Conservation (phyloP, 2,113 vertebrate genomes). For the Equus przewalskii region DNA sequence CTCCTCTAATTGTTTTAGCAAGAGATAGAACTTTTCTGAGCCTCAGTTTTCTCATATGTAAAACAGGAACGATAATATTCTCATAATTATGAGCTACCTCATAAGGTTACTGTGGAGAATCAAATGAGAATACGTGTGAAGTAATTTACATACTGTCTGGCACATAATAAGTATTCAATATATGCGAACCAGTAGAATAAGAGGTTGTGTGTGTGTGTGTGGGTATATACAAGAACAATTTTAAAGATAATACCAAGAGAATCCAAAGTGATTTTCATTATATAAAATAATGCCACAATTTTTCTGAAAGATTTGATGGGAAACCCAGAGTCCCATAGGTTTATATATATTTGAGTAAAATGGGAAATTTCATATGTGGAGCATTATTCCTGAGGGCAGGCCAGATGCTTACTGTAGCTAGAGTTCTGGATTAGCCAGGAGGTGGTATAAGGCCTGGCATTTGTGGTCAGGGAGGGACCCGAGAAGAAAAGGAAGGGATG, state of each 20-base stretch:
- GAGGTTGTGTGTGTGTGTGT: background rate
- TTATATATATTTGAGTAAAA: background rate
- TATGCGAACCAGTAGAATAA: slow-evolving; percentile 15
- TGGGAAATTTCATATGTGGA: background rate
- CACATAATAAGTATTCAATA: background rate
- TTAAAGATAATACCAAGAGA: background rate
- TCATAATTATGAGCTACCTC: background rate
- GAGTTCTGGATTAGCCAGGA: background rate
- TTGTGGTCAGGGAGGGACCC: background rate
- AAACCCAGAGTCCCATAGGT: background rate
- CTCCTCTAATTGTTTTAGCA: slow-evolving; percentile 4
- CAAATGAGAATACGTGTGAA: slow-evolving; percentile 34
- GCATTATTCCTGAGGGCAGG: background rate
- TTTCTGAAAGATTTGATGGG: background rate
- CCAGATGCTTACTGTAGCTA: background rate
- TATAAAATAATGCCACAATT: background rate
- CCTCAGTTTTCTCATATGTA: slow-evolving; percentile 26
- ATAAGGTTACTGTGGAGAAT: slow-evolving; percentile 8
- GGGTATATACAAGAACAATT: background rate
- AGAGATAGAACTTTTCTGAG: background rate
- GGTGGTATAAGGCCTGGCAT: background rate
- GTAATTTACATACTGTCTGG: background rate
- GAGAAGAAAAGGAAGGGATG: slow-evolving; percentile 32
- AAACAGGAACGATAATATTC: slow-evolving; percentile 26
- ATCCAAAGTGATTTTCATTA: slow-evolving; percentile 26